phyloP scores from a whole-genome alignment of 2,888 invertebrate species.

The Theodoxus fluviatilis region DNA sequence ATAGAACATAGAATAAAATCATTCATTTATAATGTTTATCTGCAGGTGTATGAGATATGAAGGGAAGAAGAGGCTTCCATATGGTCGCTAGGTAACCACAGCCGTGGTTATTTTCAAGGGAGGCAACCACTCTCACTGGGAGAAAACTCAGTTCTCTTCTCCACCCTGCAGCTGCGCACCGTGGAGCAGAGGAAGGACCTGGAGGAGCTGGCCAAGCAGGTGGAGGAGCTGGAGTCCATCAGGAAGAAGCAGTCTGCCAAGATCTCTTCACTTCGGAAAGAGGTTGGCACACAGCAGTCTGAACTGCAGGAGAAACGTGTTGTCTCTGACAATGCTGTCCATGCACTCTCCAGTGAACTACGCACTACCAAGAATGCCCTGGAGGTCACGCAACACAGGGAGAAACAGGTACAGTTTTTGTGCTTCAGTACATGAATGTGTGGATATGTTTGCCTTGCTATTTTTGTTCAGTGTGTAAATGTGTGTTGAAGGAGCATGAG shows the following conservation, averaged over 20 bases:
- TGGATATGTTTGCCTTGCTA: neutral
- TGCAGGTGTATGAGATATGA: no score
- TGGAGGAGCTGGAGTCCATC: slow-evolving; percentile 62
- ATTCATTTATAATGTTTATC: no score
- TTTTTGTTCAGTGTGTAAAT: no score
- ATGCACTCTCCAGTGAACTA: slow-evolving; percentile 64
- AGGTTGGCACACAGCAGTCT: slow-evolving; percentile 43
- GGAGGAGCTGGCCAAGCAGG: slow-evolving; percentile 52
- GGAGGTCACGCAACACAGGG: slow-evolving; percentile 56
- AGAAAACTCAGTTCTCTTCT: no score
- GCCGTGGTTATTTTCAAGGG: no score
- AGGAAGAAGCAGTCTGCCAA: slow-evolving; percentile 62
- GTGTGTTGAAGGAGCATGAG: no score
- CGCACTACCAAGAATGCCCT: slow-evolving; percentile 61
- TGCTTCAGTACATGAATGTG: no score
- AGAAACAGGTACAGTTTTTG: slow-evolving; percentile 65
- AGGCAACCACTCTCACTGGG: no score
- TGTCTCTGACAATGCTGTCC: slow-evolving; percentile 62
- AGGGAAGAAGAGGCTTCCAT: no score
- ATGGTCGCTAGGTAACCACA: no score
- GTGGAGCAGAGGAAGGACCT: slow-evolving; percentile 61
- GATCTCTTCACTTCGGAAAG: slow-evolving; percentile 56
- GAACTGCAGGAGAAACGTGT: slow-evolving; percentile 49
- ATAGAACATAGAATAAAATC: no score
- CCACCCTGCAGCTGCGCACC: slow-evolving; percentile 51